Percentiles rank a stretch among this genome's conserved stretches.
Conservation (phyloP, 2,113 vertebrate genomes). For the Myodes glareolus region DNA sequence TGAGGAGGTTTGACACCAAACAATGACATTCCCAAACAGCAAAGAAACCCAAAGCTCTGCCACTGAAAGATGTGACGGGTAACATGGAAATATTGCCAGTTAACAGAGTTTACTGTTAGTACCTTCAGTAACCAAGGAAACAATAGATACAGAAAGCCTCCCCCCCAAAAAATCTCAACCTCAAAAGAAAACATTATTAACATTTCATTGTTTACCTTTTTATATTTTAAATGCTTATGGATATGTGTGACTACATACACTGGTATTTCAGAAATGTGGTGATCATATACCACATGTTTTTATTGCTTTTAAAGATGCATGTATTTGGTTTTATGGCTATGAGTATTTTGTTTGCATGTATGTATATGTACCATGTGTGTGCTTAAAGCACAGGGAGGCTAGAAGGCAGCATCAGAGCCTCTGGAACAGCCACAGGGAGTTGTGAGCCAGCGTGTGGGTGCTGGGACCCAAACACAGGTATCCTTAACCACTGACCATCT, state of each 20-base stretch:
- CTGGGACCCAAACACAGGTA: neutral
- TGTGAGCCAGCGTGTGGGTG: neutral
- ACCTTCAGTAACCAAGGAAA: neutral
- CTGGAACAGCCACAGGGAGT: neutral
- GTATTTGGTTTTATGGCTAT: neutral
- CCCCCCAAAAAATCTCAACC: neutral
- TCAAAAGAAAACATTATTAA: neutral
- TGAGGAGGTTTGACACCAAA: neutral
- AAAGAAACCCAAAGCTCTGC: neutral
- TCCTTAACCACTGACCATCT: neutral
- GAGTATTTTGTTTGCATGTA: neutral
- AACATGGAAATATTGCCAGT: neutral
- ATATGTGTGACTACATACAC: neutral
- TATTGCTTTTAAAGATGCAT: neutral
- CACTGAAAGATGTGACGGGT: neutral
- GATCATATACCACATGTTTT: no score
- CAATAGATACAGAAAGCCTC: neutral
- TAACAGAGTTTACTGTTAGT: neutral
- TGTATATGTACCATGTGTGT: neutral
- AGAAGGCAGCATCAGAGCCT: neutral
- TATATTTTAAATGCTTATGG: neutral
- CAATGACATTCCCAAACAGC: neutral
- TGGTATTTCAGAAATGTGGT: neutral
- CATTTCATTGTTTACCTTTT: neutral
- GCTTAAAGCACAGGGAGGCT: neutral